Percentiles rank a stretch among this genome's conserved stretches.
phyloP scores from a whole-genome alignment of 2,888 invertebrate species.

The Conomelus anceps region DNA sequence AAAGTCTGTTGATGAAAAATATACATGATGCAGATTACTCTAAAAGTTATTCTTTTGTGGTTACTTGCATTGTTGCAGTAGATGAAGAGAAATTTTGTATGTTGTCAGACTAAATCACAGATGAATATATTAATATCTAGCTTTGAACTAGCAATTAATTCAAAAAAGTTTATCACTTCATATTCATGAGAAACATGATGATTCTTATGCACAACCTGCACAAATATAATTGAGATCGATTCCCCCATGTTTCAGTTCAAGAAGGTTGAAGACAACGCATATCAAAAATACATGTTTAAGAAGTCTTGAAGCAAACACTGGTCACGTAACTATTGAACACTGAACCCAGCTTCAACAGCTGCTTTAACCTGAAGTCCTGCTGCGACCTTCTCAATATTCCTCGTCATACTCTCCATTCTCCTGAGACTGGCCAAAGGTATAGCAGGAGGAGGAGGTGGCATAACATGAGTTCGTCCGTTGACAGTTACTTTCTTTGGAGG shows the following conservation, averaged over 20 bases:
- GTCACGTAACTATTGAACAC: neutral
- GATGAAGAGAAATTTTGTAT: neutral
- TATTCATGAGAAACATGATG: neutral
- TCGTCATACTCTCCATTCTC: slow-evolving; percentile 35
- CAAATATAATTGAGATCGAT: neutral
- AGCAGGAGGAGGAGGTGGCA: slow-evolving; percentile 30
- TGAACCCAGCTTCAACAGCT: slow-evolving; percentile 26
- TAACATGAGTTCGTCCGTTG: slow-evolving; percentile 19
- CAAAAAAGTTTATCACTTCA: neutral
- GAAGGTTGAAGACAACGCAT: neutral
- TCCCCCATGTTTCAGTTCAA: too few species aligned
- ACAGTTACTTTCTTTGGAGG: slow-evolving; percentile 20
- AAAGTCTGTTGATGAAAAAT: too few species aligned
- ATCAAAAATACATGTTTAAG: neutral
- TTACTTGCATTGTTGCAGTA: too few species aligned
- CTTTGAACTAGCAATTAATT: neutral
- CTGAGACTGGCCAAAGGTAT: slow-evolving; percentile 33
- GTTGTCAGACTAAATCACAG: neutral
- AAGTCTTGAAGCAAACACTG: neutral
- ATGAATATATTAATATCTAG: neutral
- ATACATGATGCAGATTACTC: neutral
- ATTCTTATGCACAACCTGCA: neutral
- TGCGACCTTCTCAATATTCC: slow-evolving; percentile 37
- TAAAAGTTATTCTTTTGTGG: neutral
- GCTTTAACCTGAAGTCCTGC: slow-evolving; percentile 36